These are phyloP conservation scores for Myotis findleyi DNA, from an alignment of 2,797 vertebrate species.

Conservation along the genomic window DNA sequence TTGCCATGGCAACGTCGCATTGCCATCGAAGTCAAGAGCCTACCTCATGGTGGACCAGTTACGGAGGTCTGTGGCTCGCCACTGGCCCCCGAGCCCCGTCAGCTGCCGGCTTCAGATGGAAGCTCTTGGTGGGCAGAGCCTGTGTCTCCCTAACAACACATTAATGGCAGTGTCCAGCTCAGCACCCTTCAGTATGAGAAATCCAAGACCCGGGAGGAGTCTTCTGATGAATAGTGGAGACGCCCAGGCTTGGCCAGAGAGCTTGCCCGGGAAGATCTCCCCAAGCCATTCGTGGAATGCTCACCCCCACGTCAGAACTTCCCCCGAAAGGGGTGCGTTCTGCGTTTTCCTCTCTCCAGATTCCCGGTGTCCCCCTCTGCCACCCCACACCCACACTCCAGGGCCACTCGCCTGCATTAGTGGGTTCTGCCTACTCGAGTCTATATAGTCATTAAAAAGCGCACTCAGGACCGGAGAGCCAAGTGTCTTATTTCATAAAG, in stretches of 20 bases:
- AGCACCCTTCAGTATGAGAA: neutral
- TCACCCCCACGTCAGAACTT: neutral
- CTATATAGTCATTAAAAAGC: slow-evolving; percentile 77
- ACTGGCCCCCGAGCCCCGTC: too few relatives aligned
- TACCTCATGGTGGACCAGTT: too few relatives aligned
- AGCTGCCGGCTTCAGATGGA: neutral
- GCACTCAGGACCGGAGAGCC: slow-evolving; percentile 70
- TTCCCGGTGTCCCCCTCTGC: too few relatives aligned
- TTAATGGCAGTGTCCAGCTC: neutral
- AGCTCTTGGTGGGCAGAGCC: neutral
- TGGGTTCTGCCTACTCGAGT: slow-evolving; percentile 41
- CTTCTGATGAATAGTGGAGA: neutral
- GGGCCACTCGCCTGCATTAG: neutral
- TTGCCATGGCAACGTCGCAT: rapidly evolving
- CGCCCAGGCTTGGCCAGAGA: neutral
- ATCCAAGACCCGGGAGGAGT: neutral
- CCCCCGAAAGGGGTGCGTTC: rapidly evolving
- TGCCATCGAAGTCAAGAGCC: rapidly evolving
- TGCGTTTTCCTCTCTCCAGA: neutral
- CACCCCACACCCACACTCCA: neutral
- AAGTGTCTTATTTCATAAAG: slow-evolving; percentile 81
- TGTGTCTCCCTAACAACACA: neutral
- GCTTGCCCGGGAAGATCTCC: neutral
- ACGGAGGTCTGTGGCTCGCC: neutral
- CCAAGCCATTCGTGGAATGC: neutral